Evolutionary conservation across 2,113 vertebrate species (phyloP).

Genomic region (Xenopus borealis): DNA sequence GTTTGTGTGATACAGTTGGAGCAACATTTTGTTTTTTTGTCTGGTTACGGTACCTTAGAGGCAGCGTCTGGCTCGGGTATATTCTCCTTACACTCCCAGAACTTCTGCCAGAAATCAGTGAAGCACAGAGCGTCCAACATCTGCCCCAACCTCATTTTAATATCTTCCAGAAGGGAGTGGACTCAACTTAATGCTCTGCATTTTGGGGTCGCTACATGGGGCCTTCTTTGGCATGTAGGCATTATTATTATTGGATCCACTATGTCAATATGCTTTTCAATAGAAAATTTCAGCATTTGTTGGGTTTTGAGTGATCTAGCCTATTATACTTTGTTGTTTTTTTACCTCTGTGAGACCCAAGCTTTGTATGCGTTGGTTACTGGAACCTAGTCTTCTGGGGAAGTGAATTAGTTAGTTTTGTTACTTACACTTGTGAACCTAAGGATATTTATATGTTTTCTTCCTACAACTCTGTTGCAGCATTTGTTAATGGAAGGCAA

Average conservation of each 20-base stretch:
- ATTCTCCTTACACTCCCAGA: constrained; percentile 6
- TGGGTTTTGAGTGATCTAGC: not conserved
- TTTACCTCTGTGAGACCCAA: too few species aligned
- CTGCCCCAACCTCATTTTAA: constrained; percentile 10
- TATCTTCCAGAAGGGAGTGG: constrained; percentile 8
- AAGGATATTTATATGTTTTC: too few species aligned
- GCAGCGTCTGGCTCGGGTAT: constrained; percentile 15
- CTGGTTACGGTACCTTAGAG: constrained; percentile 21
- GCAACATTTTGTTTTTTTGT: not conserved
- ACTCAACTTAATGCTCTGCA: not conserved
- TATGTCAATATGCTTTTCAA: not conserved
- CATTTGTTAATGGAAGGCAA: too few species aligned
- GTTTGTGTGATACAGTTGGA: constrained; percentile 14
- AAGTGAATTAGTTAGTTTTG: too few species aligned
- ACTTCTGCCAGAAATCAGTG: constrained; percentile 22
- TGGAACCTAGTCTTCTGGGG: too few species aligned
- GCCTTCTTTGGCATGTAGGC: not conserved
- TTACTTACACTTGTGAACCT: too few species aligned
- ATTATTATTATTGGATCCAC: not conserved
- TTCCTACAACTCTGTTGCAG: too few species aligned
- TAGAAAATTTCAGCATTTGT: not conserved
- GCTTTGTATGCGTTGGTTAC: too few species aligned
- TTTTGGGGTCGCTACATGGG: not conserved
- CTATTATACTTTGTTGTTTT: too few species aligned
- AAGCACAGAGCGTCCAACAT: not conserved